Base-by-base conservation (phyloP, 2,113 vertebrate genomes). In the Oryctolagus cuniculus region DNA sequence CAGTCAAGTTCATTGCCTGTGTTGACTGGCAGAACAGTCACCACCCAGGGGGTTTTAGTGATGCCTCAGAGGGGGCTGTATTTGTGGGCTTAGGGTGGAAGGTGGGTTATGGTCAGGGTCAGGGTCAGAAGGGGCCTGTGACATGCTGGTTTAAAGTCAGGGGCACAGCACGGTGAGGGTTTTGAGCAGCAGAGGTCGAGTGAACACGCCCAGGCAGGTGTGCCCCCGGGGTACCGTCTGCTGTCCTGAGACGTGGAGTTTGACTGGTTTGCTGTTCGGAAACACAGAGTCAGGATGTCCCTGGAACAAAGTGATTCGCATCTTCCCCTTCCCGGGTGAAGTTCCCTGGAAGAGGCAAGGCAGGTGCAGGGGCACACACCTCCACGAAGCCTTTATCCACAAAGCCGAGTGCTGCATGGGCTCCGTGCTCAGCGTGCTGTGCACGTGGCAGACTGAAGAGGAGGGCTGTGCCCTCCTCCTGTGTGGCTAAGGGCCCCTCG, bases 61-160 rank as follows among this genome's bases (percentile, higher is more conserved):
- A 25, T 36, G 6, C 53, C 29, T 85, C 29, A 22, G 51, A 64
- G 1, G 10, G 29, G 73, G n/a, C 3, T 44, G 21, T 9, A 2
- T 64, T 53, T 21, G 11, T 16, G 63, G 29, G 44, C 7, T 5
- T 66, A 29, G 15, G 58, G 15, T 27, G 34, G 22, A n/a, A 67
- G 22, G 24, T 17, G 36, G 66, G 53, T 87, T n/a, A 38, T 82
- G 53, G 34, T 81, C 27, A 31, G 24, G 19, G 38, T 0, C 58
- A 44, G 67, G 38, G 77, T 10, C 3, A 17, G 6, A 36, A 31
- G 51, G 73, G n/a, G 13, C n/a, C 24, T 5, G 0, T 10, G 31
- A 21, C 16, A 22, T 17, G 27, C n/a, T 16, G 21, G n/a, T 22
- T 34, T 69, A 38, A 79, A 29, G 25, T 0, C 17, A 13, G 73